Conservation (phyloP, 2,797 vertebrate species). For the Phoeniculus purpureus region DNA sequence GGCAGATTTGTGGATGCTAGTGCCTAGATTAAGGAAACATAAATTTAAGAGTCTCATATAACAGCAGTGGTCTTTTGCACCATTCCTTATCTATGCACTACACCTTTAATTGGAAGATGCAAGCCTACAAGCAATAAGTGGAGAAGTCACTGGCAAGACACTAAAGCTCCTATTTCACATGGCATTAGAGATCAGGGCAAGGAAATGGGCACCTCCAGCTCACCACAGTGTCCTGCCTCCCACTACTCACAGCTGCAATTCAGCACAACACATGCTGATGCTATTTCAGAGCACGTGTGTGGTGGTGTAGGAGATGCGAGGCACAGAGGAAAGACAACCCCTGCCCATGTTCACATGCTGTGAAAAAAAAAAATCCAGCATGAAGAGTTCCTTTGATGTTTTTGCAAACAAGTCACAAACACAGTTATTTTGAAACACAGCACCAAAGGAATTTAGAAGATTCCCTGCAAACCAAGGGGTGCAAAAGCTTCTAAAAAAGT, state of each 20-base stretch:
- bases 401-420: neutral
- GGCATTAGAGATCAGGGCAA: neutral
- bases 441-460: neutral
- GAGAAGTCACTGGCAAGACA: neutral
- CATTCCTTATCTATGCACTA: neutral
- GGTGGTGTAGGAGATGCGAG: conserved; percentile 34
- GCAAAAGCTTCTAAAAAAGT: neutral
- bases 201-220: neutral
- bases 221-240: neutral
- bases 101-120: neutral
- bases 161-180: neutral
- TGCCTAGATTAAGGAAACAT: neutral
- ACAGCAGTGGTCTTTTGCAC: neutral
- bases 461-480: neutral
- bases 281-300: conserved; percentile 40
- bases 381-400: conserved; percentile 5
- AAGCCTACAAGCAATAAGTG: neutral
- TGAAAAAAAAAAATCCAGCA: conserved; percentile 5
- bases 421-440: neutral
- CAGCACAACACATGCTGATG: conserved; percentile 24
- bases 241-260: conserved; percentile 5
- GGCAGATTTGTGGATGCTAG: neutral
- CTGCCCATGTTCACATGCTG: conserved; percentile 35
- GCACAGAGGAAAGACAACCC: conserved; percentile 44
- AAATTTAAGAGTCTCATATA: fast-evolving